A percentile compares a stretch with the other conserved stretches of the same genome.
Conservation (phyloP, 2,113 vertebrate genomes). For the Arizona elegans region DNA sequence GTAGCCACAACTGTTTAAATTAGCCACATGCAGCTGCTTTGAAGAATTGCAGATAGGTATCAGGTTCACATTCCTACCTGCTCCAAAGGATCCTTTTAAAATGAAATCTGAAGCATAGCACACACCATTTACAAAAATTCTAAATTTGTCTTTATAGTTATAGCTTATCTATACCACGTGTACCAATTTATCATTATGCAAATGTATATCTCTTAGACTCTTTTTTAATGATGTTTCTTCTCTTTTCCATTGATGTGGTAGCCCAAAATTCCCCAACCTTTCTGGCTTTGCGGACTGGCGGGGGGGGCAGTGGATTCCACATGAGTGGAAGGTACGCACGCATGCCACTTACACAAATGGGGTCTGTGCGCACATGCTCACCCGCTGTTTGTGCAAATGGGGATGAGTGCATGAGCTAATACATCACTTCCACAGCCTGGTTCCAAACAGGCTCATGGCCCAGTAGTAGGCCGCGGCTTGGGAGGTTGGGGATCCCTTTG, state of each 20-base stretch:
- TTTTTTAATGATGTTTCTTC: background rate
- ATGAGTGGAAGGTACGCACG: too few relatives aligned
- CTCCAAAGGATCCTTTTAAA: background rate
- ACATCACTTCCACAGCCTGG: too few relatives aligned
- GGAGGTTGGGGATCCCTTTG: background rate
- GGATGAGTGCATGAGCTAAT: too few relatives aligned
- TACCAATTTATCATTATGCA: background rate
- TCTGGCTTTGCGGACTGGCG: too few relatives aligned
- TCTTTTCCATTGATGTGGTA: background rate
- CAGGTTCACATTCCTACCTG: background rate
- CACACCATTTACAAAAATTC: background rate
- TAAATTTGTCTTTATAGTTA: background rate
- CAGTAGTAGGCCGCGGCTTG: too few relatives aligned
- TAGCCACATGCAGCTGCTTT: background rate
- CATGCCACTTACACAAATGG: too few relatives aligned
- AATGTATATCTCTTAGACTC: background rate
- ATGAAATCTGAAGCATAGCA: background rate
- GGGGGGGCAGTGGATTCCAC: too few relatives aligned
- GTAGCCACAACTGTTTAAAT: background rate
- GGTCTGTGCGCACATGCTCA: too few relatives aligned
- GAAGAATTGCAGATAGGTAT: background rate
- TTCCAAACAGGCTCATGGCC: too few relatives aligned
- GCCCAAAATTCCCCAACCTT: background rate
- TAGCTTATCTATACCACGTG: background rate
- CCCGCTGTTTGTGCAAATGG: too few relatives aligned